Conservation (phyloP, 2,113 vertebrate species). For the Columba livia region DNA sequence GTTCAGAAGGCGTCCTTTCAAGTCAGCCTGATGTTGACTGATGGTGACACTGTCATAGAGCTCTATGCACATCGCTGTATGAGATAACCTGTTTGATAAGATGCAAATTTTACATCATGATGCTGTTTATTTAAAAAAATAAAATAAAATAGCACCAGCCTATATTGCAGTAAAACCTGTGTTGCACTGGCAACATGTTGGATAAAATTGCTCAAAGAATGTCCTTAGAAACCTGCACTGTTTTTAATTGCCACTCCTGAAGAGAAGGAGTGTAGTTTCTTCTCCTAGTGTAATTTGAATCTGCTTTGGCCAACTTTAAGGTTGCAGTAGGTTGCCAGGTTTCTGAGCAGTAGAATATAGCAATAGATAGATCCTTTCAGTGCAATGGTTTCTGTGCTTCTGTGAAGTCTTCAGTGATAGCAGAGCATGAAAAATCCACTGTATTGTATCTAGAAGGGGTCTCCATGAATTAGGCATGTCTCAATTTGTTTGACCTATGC, state of each 20-base stretch:
- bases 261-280: neutral
- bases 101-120: neutral
- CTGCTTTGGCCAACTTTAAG: neutral
- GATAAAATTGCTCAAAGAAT: neutral
- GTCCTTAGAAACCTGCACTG: neutral
- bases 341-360: neutral
- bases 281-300: neutral
- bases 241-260: neutral
- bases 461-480: neutral
- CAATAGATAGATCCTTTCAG: neutral
- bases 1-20: neutral
- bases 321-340: neutral
- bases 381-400: neutral
- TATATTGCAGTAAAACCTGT: neutral
- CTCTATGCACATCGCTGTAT: accelerated
- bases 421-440: neutral
- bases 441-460: neutral
- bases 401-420: neutral
- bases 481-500: neutral
- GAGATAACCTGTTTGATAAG: neutral
- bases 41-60: neutral
- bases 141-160: neutral
- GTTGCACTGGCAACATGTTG: neutral
- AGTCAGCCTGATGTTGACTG: neutral
- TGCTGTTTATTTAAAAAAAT: neutral